phyloP scores from a whole-genome alignment of 2,888 invertebrate genomes.

The Elgonia sp. region DNA sequence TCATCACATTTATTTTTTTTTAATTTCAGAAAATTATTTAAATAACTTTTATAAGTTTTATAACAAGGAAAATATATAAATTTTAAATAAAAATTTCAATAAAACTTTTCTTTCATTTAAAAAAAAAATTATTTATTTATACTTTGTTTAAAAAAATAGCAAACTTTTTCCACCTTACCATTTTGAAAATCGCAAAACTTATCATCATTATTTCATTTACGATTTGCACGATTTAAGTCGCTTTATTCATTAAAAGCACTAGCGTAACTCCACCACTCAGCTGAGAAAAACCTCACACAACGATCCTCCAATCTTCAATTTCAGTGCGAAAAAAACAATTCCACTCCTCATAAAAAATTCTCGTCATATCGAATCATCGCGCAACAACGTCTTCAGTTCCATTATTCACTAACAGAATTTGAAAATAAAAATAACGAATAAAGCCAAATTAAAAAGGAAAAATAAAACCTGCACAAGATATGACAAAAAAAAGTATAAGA shows the following conservation, averaged over 20 bases:
- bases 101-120: too few relatives aligned
- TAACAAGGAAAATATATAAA: too few relatives aligned
- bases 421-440: constrained; percentile 7
- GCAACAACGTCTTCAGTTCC: constrained; percentile 45
- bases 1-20: too few relatives aligned
- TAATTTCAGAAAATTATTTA: too few relatives aligned
- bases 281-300: constrained; percentile 33
- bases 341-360: constrained; percentile 23
- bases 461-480: background rate
- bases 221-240: constrained; percentile 25
- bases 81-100: too few relatives aligned
- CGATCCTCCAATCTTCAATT: constrained; percentile 41
- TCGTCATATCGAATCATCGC: constrained; percentile 50
- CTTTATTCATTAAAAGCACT: constrained; percentile 40
- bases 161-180: background rate
- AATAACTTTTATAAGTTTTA: too few relatives aligned
- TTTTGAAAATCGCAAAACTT: constrained; percentile 1
- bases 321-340: constrained; percentile 38
- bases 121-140: too few relatives aligned
- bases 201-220: constrained; percentile 32
- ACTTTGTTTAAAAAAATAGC: background rate
- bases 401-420: constrained; percentile 23
- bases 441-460: background rate
- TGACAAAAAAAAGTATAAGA: background rate
- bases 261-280: constrained; percentile 29